Percentiles rank a stretch among this genome's conserved stretches.
Conservation (phyloP, 37 sponge, comb jelly and placozoan genomes). For the Beroe forskalii region DNA sequence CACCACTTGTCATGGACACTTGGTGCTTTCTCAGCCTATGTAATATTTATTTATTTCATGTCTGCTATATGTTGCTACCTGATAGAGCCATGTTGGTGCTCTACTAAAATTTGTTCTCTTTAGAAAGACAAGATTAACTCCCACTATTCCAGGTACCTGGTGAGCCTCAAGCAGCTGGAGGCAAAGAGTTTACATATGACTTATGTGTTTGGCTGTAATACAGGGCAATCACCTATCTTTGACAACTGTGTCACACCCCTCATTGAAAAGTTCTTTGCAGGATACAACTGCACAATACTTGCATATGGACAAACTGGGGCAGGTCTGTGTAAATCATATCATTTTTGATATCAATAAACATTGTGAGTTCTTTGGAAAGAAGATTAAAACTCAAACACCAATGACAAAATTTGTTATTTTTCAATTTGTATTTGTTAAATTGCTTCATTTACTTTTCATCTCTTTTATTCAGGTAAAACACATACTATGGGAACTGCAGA, state of each 20-base stretch:
- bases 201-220: slow-evolving; percentile 45
- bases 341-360: background rate
- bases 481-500: slow-evolving; percentile 64
- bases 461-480: slow-evolving; percentile 38
- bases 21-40: too few relatives aligned
- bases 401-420: background rate
- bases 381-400: too few relatives aligned
- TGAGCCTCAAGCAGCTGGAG: slow-evolving; percentile 43
- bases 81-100: too few relatives aligned
- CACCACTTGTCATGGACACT: too few relatives aligned
- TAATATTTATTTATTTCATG: too few relatives aligned
- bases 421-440: background rate
- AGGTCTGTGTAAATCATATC: background rate
- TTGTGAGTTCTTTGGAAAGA: background rate
- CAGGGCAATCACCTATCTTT: slow-evolving; percentile 55
- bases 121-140: too few relatives aligned
- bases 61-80: too few relatives aligned
- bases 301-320: slow-evolving; percentile 61
- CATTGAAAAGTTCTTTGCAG: slow-evolving; percentile 55
- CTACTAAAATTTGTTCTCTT: too few relatives aligned
- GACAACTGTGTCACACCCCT: slow-evolving; percentile 48
- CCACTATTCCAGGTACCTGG: slow-evolving; percentile 50
- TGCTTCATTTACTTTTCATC: background rate
- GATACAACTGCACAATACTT: slow-evolving; percentile 52
- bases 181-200: slow-evolving; percentile 59